phyloP scores from a whole-genome alignment of 2,113 vertebrate genomes.

The rat (Rattus norvegicus) region DNA sequence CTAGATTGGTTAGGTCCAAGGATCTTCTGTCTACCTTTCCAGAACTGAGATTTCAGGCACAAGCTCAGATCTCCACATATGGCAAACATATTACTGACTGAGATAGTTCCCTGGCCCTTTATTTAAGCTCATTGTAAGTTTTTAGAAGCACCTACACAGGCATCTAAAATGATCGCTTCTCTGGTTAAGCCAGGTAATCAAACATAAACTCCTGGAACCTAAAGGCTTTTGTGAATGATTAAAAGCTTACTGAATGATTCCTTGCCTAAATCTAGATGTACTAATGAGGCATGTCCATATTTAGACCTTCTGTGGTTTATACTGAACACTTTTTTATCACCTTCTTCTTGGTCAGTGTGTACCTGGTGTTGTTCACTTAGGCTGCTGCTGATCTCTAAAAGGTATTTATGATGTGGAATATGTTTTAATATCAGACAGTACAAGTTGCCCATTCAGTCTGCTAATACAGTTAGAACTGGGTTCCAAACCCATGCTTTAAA shows the following conservation, averaged over 20 bases:
- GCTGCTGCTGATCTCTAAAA: slow-evolving; percentile 7
- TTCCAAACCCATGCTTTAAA: not conserved
- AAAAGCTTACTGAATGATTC: not conserved
- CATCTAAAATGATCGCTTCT: not conserved
- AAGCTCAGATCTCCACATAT: not conserved
- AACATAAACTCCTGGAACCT: not conserved
- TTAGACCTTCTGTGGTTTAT: not conserved
- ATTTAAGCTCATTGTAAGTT: slow-evolving; percentile 1
- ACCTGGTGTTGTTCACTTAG: not conserved
- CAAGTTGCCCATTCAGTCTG: not conserved
- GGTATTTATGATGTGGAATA: not conserved
- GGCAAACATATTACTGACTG: not conserved
- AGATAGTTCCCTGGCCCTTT: not conserved
- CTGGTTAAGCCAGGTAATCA: slow-evolving; percentile 23
- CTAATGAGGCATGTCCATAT: not conserved
- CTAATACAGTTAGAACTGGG: slow-evolving; percentile 10
- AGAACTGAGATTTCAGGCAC: not conserved
- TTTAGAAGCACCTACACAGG: not conserved
- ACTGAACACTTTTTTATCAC: slow-evolving; percentile 11
- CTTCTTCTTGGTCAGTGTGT: not conserved
- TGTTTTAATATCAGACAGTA: slow-evolving; percentile 17
- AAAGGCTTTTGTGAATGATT: slow-evolving; percentile 50
- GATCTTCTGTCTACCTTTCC: not conserved
- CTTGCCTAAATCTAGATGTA: not conserved
- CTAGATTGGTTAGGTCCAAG: not conserved